Base-by-base conservation (phyloP, 2,797 vertebrate species). In the Oreortyx pictus region DNA sequence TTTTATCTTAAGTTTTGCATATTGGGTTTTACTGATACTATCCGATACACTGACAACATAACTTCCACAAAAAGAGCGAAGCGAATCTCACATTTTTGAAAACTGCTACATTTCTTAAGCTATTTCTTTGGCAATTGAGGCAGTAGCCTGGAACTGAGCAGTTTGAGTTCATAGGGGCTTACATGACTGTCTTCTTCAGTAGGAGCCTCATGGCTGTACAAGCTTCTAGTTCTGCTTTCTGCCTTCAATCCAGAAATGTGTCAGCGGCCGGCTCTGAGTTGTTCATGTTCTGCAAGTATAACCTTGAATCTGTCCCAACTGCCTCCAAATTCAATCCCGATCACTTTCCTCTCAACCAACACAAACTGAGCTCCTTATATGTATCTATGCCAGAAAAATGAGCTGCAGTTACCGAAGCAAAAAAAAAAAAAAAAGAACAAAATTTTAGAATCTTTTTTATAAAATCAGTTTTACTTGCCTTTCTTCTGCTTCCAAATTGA, bases 191-290 rank as follows among this genome's bases (percentile, higher is more conserved):
- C 88, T 68, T 90, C 92, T 95, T 89, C 94, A 92, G 90, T 9
- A 91, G 93, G 87, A 96, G 91, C 91, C 80, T 78, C 70, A 89
- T 94, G 94, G 92, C 92, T 89, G 31, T 84, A 82, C 71, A 86
- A 17, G 49, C 71, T 68, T 88, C 82, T 68, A 71, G 59, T 91
- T 91, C 5, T 29, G 33, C 65, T 93, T 93, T 94, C 87, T 91
- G 89, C 95, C 79, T 95, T 86, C 54, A 50, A 74, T 96, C 93
- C 94, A 96, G 94, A 93, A 96, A 95, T 92, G 87, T 96, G 95
- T 96, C 95, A 96, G 88, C 85, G 93, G 27, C 93, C 93, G 89
- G 46, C 90, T 94, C 82, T 87, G 88, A 93, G 81, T 94, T 92
- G 93, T 95, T 93, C 87, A 84, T 96, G 61, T 92, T 92, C 94